Evolutionary conservation across 2,888 invertebrate genomes (phyloP).

Genomic region (Beris morrisii): DNA sequence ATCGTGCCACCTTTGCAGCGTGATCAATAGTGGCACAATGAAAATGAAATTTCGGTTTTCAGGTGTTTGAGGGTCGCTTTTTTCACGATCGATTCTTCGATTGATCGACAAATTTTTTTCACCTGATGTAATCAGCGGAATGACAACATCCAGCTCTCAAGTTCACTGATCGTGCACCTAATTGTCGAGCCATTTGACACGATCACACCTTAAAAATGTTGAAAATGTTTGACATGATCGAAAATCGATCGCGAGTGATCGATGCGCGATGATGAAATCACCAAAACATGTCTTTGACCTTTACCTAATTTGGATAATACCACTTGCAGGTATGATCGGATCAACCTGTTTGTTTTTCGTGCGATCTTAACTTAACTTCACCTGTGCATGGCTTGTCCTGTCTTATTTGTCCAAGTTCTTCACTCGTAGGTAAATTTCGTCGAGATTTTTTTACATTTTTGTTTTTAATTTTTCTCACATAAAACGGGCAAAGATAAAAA

Average conservation of each 20-base stretch:
- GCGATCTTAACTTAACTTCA: too few relatives aligned
- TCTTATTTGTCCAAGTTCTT: slow-evolving; percentile 25
- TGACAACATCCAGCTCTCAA: too few relatives aligned
- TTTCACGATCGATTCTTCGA: too few relatives aligned
- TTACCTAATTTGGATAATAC: slow-evolving; percentile 37
- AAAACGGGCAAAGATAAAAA: neutral
- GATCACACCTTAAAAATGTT: too few relatives aligned
- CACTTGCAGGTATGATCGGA: slow-evolving; percentile 8
- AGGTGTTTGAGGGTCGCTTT: too few relatives aligned
- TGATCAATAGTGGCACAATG: too few relatives aligned
- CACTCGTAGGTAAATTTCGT: slow-evolving; percentile 14
- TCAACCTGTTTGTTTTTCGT: slow-evolving; percentile 18
- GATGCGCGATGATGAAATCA: slow-evolving; percentile 24
- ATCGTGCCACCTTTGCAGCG: too few relatives aligned
- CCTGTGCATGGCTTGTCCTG: slow-evolving; percentile 5
- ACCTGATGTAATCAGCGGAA: too few relatives aligned
- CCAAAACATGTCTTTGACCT: slow-evolving; percentile 38
- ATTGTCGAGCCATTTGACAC: too few relatives aligned
- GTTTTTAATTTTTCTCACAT: slow-evolving; percentile 1
- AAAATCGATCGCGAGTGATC: slow-evolving; percentile 6
- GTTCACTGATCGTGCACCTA: too few relatives aligned
- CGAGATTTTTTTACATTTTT: slow-evolving; percentile 8
- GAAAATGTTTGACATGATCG: neutral
- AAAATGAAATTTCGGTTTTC: too few relatives aligned
- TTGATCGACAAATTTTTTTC: too few relatives aligned